These are phyloP conservation scores for Microctenopoma lineatum DNA, from an alignment of 2,797 vertebrate genomes.

Conservation along the genomic window DNA sequence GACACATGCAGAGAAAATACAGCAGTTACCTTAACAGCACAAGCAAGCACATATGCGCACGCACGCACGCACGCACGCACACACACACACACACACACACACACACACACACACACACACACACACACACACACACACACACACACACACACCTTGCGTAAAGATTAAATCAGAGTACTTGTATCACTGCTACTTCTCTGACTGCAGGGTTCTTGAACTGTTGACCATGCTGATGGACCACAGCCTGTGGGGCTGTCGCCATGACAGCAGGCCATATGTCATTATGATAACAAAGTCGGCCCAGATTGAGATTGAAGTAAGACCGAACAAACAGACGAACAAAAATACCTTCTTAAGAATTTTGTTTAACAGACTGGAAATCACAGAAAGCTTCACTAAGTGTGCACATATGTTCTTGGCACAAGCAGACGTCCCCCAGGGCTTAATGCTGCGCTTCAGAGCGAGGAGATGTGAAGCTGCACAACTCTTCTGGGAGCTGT, in stretches of 20 bases:
- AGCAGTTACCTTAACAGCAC: constrained; percentile 33
- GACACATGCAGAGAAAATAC: constrained; percentile 30
- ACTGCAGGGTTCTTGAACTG: constrained; percentile 57
- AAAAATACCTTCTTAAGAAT: constrained; percentile 7
- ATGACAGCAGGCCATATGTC: constrained; percentile 65
- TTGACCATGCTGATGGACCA: constrained; percentile 74
- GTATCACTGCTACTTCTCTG: constrained; percentile 13
- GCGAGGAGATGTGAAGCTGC: constrained; percentile 38
- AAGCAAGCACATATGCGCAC: background rate
- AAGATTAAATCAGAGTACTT: constrained; percentile 13
- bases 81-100: background rate
- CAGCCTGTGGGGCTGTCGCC: constrained; percentile 47
- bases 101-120: background rate
- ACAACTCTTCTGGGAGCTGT: constrained; percentile 64
- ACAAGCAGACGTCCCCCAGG: constrained; percentile 14
- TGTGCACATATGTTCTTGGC: background rate
- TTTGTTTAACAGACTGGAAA: constrained; percentile 30
- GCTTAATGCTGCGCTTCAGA: constrained; percentile 33
- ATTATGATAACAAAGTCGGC: constrained; percentile 49
- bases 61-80: background rate
- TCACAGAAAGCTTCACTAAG: constrained; percentile 22
- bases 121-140: background rate
- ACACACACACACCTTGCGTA: background rate
- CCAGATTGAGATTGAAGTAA: constrained; percentile 52
- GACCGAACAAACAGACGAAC: constrained; percentile 8